phyloP scores from a whole-genome alignment of 2,797 vertebrate species.

The Smutsia temminckii region DNA sequence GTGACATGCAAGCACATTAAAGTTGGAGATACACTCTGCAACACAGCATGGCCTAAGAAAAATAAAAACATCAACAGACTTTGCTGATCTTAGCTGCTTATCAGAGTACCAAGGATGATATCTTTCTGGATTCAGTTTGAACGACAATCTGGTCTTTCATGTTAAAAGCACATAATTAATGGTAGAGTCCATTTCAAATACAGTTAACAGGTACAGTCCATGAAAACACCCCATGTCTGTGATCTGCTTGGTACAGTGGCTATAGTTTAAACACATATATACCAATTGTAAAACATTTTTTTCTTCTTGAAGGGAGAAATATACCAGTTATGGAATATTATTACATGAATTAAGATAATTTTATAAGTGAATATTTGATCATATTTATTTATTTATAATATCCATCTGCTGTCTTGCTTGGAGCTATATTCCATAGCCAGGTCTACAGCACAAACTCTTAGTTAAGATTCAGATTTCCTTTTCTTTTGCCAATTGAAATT shows the following conservation, averaged over 20 bases:
- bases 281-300: background rate
- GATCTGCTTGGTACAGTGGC: background rate
- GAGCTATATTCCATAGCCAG: background rate
- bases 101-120: background rate
- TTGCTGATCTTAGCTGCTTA: background rate
- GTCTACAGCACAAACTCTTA: background rate
- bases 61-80: background rate
- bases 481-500: background rate
- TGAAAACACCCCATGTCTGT: background rate
- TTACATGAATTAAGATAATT: background rate
- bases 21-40: background rate
- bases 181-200: background rate
- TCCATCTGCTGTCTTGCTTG: background rate
- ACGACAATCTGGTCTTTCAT: background rate
- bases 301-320: background rate
- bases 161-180: background rate
- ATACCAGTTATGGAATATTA: background rate
- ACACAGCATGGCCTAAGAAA: background rate
- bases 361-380: slow-evolving; percentile 8
- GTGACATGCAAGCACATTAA: background rate
- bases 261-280: background rate
- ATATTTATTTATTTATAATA: background rate
- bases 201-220: background rate
- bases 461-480: background rate
- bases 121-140: background rate